Evolutionary conservation across 1,140 invertebrate species (phyloP), one percentile per base, ranked within the genome.

Genomic region (Mycetomoellerius zeteki): DNA sequence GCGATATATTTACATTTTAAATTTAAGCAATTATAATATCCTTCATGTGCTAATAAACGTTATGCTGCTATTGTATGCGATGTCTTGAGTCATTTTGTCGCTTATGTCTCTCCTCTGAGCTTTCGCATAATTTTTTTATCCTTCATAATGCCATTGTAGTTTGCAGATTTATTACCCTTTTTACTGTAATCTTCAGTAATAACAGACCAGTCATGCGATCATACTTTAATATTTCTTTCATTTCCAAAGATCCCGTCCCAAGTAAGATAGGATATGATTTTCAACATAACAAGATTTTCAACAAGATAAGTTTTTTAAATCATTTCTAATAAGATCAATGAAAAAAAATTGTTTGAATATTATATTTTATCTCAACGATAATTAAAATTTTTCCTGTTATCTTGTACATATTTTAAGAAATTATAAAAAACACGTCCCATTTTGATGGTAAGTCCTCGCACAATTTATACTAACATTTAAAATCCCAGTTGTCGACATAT

Each of bases 21-120:
- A 89, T 89, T 91, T 94, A 93, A 94, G 90, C 86, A 91, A 93
- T 92, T 93, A 91, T 90, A 87, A 93, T 86, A 93, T 86, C 90
- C 86, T 94, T 94, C 86, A 93, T 94, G 93, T 94, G 92, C 93
- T 93, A 95, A 95, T 95, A 95, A 95, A 95, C 93, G 93, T 95
- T 94, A 92, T 94, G 94, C 93, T 94, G 93, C 92, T 94, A 89
- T 90, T 92, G 92, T 95, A 94, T 93, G 92, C 91, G 90, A 91
- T 92, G 94, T 94, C 93, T 95, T 93, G 89, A 94, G 94, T 95
- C 94, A 94, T 95, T 95, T 94, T 94, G 92, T 91, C 87, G 94
- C 94, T 95, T 95, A 90, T 86, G 88, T 92, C 91, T 86, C 89
- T 92, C 93, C 92, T 91, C 85, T 87, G 78, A 87, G 88, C 86